Conservation (phyloP, 2,888 invertebrate genomes). For the Parnassius orleans region DNA sequence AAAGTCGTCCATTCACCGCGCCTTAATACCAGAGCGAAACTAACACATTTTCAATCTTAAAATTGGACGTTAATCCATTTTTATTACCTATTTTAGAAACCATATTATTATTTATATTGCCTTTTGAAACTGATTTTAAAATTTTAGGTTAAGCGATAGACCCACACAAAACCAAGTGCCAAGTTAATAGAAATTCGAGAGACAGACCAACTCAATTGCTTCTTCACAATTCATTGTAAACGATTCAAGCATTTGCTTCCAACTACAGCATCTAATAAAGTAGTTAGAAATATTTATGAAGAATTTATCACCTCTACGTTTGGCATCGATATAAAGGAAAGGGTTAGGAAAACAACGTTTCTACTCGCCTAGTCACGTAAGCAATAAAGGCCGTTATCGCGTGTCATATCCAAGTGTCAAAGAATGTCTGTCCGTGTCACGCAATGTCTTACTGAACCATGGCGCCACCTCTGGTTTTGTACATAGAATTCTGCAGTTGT, state of each 20-base stretch:
- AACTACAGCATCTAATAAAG: slow-evolving; percentile 21
- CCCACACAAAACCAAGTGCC: too few species aligned
- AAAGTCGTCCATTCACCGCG: too few species aligned
- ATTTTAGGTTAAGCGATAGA: too few species aligned
- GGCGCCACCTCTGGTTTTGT: slow-evolving; percentile 61
- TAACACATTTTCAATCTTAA: too few species aligned
- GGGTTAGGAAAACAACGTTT: not conserved
- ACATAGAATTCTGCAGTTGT: slow-evolving; percentile 34
- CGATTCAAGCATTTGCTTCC: not conserved
- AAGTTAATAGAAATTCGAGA: not conserved
- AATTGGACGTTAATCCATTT: too few species aligned
- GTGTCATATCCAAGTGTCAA: slow-evolving; percentile 44
- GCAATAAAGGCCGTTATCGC: slow-evolving; percentile 47
- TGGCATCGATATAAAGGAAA: slow-evolving; percentile 34
- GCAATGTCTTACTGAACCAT: slow-evolving; percentile 47
- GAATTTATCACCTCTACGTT: slow-evolving; percentile 28
- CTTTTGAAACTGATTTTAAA: too few species aligned
- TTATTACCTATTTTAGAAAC: too few species aligned
- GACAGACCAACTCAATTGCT: slow-evolving; percentile 2
- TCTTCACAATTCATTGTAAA: not conserved
- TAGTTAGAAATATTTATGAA: slow-evolving; percentile 30
- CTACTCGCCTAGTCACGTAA: slow-evolving; percentile 35
- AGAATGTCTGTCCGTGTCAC: slow-evolving; percentile 47
- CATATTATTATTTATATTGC: too few species aligned
- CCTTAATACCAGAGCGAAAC: too few species aligned